These are phyloP conservation scores for Caenorhabditis drosophilae DNA, from an alignment of 2,888 invertebrate genomes.

Conservation along the genomic window DNA sequence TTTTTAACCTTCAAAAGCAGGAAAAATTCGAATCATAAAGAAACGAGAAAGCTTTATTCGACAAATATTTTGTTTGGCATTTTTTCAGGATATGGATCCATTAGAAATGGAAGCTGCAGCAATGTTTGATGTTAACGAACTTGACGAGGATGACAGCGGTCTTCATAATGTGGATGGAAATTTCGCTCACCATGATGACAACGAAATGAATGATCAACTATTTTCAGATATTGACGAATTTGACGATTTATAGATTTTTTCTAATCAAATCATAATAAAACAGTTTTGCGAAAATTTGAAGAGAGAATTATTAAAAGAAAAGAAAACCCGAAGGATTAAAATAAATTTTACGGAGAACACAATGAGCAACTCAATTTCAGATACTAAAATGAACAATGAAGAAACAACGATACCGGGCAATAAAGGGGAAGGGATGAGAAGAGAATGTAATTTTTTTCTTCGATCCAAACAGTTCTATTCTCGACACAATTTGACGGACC, in stretches of 20 bases:
- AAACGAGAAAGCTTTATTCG: no score
- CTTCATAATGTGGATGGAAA: conserved; percentile 1
- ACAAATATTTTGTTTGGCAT: no score
- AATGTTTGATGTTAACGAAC: conserved; percentile 28
- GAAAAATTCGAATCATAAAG: no score
- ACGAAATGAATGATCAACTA: conserved; percentile 35
- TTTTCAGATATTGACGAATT: conserved; percentile 62
- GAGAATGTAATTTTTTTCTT: no score
- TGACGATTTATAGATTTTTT: conserved; percentile 44
- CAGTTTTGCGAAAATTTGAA: background rate
- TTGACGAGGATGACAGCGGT: conserved; percentile 3
- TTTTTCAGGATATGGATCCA: background rate
- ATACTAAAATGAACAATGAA: no score
- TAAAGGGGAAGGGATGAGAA: no score
- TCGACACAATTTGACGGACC: no score
- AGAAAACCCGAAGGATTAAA: background rate
- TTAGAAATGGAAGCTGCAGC: conserved; percentile 21
- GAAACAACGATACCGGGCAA: no score
- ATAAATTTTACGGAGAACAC: background rate
- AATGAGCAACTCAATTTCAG: background rate
- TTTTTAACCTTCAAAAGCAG: no score
- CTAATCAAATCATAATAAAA: background rate
- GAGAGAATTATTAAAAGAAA: background rate
- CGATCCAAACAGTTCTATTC: no score
- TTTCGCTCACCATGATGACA: conserved; percentile 7